Evolutionary conservation across 2,888 invertebrate genomes (phyloP).

Genomic region (Cerastoderma edule): DNA sequence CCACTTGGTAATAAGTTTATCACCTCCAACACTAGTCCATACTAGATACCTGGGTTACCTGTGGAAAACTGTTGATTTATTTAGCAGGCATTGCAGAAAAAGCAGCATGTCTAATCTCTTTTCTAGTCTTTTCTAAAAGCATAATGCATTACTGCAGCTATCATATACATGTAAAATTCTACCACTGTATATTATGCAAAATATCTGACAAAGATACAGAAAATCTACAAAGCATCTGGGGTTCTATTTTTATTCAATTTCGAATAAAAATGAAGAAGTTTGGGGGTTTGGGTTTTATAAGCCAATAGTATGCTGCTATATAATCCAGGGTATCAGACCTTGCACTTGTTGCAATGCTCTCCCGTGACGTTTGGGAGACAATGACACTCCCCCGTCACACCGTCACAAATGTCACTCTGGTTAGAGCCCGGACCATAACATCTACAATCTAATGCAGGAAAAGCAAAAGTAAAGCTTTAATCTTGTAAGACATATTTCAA

Average conservation of each 20-base stretch:
- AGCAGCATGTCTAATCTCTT: no score
- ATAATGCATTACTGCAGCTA: neutral
- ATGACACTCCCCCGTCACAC: constrained; percentile 85
- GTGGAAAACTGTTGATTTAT: no score
- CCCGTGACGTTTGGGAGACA: constrained; percentile 91
- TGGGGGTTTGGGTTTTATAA: neutral
- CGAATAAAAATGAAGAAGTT: neutral
- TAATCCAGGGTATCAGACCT: constrained; percentile 66
- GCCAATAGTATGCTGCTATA: constrained; percentile 6
- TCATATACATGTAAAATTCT: neutral
- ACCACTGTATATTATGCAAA: no score
- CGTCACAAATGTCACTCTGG: constrained; percentile 88
- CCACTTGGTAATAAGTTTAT: no score
- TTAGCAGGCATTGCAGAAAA: no score
- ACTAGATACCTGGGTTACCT: no score
- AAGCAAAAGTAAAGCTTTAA: constrained; percentile 13
- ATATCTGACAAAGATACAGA: neutral
- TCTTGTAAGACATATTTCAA: no score
- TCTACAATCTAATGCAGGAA: constrained; percentile 86
- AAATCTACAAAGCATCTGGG: constrained; percentile 6
- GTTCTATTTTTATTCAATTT: neutral
- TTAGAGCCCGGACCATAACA: constrained; percentile 91
- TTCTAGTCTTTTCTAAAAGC: neutral
- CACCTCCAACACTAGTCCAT: no score
- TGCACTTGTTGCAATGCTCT: constrained; percentile 93